A percentile compares a stretch with the other conserved stretches of the same genome.
phyloP scores from a whole-genome alignment of 2,888 invertebrate species.

The Seira sanloemensis region DNA sequence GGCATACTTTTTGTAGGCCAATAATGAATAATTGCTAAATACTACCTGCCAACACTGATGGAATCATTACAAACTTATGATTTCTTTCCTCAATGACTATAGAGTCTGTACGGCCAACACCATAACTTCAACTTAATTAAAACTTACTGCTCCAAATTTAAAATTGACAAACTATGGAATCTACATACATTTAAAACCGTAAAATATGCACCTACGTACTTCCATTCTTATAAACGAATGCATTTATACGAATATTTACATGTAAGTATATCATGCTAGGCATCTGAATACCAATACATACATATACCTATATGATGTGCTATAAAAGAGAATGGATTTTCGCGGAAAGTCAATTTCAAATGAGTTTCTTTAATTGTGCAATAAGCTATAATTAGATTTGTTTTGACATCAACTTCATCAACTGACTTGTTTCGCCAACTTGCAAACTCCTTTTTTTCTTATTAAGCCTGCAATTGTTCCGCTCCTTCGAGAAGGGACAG shows the following conservation, averaged over 20 bases:
- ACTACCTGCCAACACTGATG: not conserved
- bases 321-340: no score
- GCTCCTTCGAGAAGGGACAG: not conserved
- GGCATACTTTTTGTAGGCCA: not conserved
- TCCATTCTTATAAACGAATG: not conserved
- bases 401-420: not conserved
- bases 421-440: not conserved
- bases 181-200: not conserved
- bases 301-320: not conserved
- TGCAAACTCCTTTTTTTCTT: no score
- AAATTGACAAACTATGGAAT: not conserved
- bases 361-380: not conserved
- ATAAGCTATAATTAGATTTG: not conserved
- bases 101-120: not conserved
- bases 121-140: not conserved
- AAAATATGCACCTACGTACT: not conserved
- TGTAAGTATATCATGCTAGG: not conserved
- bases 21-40: not conserved
- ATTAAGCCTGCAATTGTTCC: not conserved
- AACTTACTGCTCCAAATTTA: not conserved
- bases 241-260: no score
- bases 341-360: no score
- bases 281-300: not conserved
- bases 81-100: not conserved
- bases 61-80: not conserved